Base-by-base conservation (phyloP, 2,888 invertebrate species). In the Neocrepidodera transversa region DNA sequence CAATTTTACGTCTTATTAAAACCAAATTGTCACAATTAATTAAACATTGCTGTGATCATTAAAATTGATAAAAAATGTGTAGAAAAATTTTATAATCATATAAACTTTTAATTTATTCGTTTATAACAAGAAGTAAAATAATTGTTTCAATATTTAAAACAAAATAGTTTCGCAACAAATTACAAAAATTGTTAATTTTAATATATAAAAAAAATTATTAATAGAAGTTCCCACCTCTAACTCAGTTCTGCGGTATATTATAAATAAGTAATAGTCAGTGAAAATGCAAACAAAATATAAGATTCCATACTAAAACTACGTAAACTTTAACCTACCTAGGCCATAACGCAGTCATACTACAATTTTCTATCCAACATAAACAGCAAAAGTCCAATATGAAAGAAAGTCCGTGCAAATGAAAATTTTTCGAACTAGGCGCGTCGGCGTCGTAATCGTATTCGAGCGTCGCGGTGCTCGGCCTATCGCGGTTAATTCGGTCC, bases 401-500 rank as follows among this genome's bases (percentile, higher is more conserved):
- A 17, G 28, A 43, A 11, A 28, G 13, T 5, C 1, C 18, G 35
- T 11, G 17, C 14, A 10, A n/a, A 30, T 35, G 35, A 38, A 50
- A 50, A 48, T 43, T 52, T n/a, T n/a, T 53, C 40, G 62, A 58
- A 55, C 59, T 55, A 36, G 61, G 55, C 62, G 65, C 68, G 68
- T 65, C 65, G 68, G 63, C 71, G 71, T 70, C 71, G 71, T 54
- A 35, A 20, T 47, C 36, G 20, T 18, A 6, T 20, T 43, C 38
- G 54, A 17, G 71, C 76, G 74, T 73, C 73, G 66, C 71, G 73
- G 70, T 71, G 74, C 71, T 72, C 68, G 65, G 68, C 45, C 23
- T 54, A 68, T 74, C 73, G 74, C 75, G 74, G 71, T 74, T 76
- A 76, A 76, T 76, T 74, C 73, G 76, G 74, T 28, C 73, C 73